Conservation (phyloP, 2,888 invertebrate genomes). For the Galeruca laticollis region DNA sequence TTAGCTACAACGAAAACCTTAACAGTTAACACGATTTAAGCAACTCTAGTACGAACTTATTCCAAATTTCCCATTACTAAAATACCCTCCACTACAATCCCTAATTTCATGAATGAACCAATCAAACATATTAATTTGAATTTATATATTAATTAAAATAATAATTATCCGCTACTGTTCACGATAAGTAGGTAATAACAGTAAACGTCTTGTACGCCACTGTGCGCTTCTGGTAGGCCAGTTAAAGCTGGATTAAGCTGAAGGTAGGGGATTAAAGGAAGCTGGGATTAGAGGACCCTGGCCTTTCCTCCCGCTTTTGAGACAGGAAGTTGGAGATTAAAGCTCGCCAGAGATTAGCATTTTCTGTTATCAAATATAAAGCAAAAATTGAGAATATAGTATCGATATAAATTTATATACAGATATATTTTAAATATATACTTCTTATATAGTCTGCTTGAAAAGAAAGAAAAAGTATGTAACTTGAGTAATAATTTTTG, state of each 20-base stretch:
- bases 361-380: slow-evolving; percentile 65
- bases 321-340: slow-evolving; percentile 66
- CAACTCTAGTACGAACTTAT: no score
- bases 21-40: no score
- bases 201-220: slow-evolving; percentile 41
- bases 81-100: no score
- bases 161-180: neutral
- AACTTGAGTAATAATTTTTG: neutral
- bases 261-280: slow-evolving; percentile 68
- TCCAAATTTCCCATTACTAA: no score
- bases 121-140: no score
- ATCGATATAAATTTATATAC: slow-evolving; percentile 33
- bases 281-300: slow-evolving; percentile 66
- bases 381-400: slow-evolving; percentile 60
- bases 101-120: no score
- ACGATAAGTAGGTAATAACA: slow-evolving; percentile 19
- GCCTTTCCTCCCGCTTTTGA: slow-evolving; percentile 62
- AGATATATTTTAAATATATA: no score
- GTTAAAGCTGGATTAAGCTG: slow-evolving; percentile 68
- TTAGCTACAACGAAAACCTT: no score
- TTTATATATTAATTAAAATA: neutral
- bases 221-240: slow-evolving; percentile 61
- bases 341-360: slow-evolving; percentile 64
- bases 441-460: no score
- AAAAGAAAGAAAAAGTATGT: no score